Evolutionary conservation across 2,113 vertebrate species (phyloP).

Genomic region (Cyanoramphus novaezelandiae): DNA sequence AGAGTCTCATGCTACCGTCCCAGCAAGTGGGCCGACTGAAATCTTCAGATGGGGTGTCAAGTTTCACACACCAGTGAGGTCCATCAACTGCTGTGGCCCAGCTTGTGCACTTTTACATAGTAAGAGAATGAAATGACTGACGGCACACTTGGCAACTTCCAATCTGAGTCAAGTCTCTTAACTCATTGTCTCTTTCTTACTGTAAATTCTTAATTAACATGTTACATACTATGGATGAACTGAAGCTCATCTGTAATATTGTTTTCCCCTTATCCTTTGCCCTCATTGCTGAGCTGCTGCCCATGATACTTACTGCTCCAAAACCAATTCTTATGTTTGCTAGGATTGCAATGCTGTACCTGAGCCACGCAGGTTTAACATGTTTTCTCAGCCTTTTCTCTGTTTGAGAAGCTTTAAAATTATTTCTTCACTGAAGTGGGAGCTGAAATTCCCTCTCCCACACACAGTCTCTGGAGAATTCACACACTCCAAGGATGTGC

Average conservation of each 20-base stretch:
- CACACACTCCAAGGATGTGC: background rate
- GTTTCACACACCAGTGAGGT: background rate
- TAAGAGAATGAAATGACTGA: background rate
- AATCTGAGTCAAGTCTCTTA: background rate
- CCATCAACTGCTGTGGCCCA: accelerated
- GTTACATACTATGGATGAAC: background rate
- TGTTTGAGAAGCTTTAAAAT: background rate
- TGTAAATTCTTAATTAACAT: background rate
- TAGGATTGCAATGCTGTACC: background rate
- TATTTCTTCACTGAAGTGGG: background rate
- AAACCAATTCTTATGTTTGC: background rate
- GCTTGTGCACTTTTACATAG: background rate
- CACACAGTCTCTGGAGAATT: background rate
- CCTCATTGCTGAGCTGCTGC: background rate
- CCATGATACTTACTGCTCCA: background rate
- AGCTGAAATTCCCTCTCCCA: background rate
- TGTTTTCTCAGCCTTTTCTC: background rate
- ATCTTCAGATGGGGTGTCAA: background rate
- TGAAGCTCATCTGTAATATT: background rate
- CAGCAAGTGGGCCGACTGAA: accelerated
- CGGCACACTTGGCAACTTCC: background rate
- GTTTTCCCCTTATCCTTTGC: background rate
- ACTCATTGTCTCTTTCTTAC: background rate
- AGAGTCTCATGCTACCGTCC: accelerated
- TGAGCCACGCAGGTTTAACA: background rate